phyloP scores from a whole-genome alignment of 2,113 vertebrate genomes.

The Hydropotes inermis region DNA sequence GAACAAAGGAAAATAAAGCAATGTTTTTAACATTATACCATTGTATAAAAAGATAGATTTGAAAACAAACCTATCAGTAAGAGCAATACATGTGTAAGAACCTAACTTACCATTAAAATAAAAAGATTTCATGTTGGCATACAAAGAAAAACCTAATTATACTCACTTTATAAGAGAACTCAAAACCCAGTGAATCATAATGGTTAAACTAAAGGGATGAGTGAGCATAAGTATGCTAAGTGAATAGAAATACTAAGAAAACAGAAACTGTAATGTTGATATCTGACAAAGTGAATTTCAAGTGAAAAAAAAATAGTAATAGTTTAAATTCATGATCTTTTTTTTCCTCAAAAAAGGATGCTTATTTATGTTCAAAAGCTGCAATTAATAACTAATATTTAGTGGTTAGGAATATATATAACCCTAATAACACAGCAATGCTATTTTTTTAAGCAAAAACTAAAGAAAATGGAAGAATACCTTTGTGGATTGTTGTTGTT shows the following conservation, averaged over 20 bases:
- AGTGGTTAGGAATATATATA: background rate
- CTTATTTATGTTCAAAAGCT: background rate
- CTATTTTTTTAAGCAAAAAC: background rate
- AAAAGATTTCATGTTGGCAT: background rate
- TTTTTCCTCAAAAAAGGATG: rapidly evolving
- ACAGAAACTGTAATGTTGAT: background rate
- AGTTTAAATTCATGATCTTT: background rate
- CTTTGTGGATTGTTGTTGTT: background rate
- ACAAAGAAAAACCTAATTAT: background rate
- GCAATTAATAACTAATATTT: background rate
- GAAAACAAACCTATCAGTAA: background rate
- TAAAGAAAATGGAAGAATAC: background rate
- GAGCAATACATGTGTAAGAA: background rate
- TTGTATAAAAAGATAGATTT: background rate
- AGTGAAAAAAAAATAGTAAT: background rate
- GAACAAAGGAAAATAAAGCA: background rate
- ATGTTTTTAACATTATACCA: background rate
- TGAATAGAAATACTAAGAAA: background rate
- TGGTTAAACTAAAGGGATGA: background rate
- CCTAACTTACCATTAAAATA: background rate
- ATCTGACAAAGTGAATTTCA: background rate
- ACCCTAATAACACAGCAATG: background rate
- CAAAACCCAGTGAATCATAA: background rate
- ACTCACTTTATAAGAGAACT: background rate
- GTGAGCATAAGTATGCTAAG: background rate